Percentiles rank a stretch among this genome's conserved stretches.
Evolutionary conservation across 2,797 vertebrate species (phyloP).

Genomic region (Sylvilagus floridanus): DNA sequence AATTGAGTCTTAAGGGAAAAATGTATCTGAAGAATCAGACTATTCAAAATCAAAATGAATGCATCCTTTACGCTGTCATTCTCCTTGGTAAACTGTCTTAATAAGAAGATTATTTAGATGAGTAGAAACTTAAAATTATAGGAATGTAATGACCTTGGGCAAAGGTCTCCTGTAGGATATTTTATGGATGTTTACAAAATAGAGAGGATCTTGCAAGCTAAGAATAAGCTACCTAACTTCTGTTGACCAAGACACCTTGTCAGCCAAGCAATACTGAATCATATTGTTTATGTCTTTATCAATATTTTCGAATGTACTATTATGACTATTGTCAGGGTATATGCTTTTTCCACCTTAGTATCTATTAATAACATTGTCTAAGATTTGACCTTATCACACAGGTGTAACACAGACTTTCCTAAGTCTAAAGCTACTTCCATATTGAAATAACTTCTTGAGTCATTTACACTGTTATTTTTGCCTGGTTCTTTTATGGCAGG

Average conservation of each 20-base stretch:
- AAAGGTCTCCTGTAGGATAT: not conserved
- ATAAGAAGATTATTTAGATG: not conserved
- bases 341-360: not conserved
- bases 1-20: not conserved
- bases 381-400: not conserved
- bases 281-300: not conserved
- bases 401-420: not conserved
- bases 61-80: not conserved
- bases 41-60: not conserved
- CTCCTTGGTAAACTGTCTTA: not conserved
- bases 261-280: not conserved
- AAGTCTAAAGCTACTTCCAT: not conserved
- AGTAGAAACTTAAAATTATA: not conserved
- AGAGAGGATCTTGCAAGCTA: not conserved
- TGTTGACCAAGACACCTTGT: not conserved
- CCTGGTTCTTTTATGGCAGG: conserved; percentile 10
- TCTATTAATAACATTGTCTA: not conserved
- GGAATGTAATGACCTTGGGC: not conserved
- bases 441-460: not conserved
- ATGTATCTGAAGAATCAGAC: not conserved
- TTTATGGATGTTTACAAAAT: not conserved
- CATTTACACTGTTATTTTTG: not conserved
- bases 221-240: not conserved
- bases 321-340: not conserved
- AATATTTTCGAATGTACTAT: not conserved